Conservation (phyloP, 2,113 vertebrate genomes). For the Corynorhinus townsendii region DNA sequence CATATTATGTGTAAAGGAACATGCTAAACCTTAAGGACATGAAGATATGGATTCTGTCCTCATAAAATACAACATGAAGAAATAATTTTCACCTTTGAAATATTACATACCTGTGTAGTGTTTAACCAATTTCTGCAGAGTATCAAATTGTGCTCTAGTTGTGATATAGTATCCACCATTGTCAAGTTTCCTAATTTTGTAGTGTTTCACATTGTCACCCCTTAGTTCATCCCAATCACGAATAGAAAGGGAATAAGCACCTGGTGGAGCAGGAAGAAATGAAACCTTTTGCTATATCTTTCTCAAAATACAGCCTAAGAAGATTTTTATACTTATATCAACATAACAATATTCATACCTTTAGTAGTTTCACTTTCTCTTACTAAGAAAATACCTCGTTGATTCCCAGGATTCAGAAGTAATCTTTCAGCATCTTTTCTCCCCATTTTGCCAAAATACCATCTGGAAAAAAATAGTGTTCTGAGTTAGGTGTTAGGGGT, state of each 20-base stretch:
- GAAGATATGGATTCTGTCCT: neutral
- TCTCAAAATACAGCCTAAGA: neutral
- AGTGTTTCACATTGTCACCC: constrained; percentile 99
- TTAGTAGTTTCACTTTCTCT: constrained; percentile 99
- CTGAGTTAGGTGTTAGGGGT: neutral
- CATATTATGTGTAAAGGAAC: neutral
- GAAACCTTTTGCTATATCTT: rapidly evolving
- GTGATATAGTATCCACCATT: constrained; percentile 99
- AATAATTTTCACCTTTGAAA: neutral
- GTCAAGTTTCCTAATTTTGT: constrained; percentile 99
- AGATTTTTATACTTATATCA: neutral
- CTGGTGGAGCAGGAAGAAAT: constrained; percentile 74
- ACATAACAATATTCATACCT: constrained; percentile 80
- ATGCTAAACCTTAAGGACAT: neutral
- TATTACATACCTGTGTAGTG: constrained; percentile 93
- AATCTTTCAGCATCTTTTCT: constrained; percentile 97
- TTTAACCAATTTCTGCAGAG: constrained; percentile 95
- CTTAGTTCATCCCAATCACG: constrained; percentile 97
- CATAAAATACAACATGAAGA: neutral
- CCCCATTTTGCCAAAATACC: constrained; percentile 99
- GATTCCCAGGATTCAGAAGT: constrained; percentile 94
- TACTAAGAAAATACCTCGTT: constrained; percentile 94
- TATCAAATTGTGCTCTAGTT: constrained; percentile 96
- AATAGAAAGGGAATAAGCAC: constrained; percentile 97
- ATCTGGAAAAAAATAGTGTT: constrained; percentile 81